Evolutionary conservation across 2,113 vertebrate genomes (phyloP).

Genomic region (Kobus ellipsiprymnus): DNA sequence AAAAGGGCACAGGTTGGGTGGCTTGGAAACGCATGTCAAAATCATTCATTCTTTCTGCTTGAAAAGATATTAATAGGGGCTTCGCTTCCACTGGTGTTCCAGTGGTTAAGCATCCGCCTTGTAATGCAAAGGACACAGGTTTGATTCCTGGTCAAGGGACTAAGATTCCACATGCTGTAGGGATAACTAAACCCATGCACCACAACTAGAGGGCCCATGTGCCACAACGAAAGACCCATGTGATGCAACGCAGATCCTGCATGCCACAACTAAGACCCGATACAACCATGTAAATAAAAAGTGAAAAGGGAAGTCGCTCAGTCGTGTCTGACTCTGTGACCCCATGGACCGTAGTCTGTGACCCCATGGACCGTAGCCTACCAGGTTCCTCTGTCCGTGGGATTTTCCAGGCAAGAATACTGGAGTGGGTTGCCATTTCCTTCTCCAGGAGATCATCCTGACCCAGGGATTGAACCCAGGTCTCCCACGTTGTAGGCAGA

Average conservation of each 20-base stretch:
- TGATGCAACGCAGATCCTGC: background rate
- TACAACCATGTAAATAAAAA: background rate
- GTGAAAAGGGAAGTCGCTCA: no score
- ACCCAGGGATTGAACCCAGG: no score
- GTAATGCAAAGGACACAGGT: background rate
- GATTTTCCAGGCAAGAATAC: no score
- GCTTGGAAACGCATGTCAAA: background rate
- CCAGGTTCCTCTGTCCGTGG: no score
- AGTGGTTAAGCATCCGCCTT: background rate
- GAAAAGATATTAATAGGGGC: background rate
- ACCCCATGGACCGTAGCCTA: no score
- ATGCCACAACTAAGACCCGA: background rate
- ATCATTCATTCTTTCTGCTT: background rate
- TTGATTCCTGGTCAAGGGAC: background rate
- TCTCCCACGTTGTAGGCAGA: no score
- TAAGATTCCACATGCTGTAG: background rate
- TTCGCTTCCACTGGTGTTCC: background rate
- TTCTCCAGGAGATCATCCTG: accelerated
- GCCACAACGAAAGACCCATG: background rate
- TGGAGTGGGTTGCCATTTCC: no score
- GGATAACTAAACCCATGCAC: background rate
- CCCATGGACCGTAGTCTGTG: no score
- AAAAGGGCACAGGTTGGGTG: background rate
- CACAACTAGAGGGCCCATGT: background rate
- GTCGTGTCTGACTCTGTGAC: no score